A percentile compares a stretch with the other conserved stretches of the same genome.
phyloP scores from a whole-genome alignment of 1,140 invertebrate species.

The Drosophila seguyi region DNA sequence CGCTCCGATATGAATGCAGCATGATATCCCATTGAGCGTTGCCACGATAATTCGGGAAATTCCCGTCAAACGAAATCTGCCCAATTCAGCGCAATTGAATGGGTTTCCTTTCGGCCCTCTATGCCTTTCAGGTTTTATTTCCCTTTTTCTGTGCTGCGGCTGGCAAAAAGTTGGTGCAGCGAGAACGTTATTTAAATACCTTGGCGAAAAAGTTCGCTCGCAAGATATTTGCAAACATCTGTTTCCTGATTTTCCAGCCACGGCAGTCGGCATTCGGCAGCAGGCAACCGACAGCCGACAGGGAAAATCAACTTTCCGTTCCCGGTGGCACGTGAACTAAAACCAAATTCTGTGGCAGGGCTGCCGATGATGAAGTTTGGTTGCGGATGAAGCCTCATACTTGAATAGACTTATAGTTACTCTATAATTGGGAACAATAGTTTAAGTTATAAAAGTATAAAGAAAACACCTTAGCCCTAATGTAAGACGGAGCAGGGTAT shows the following conservation, averaged over 20 bases:
- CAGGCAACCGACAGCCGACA: conserved; percentile 13
- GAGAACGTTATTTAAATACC: conserved; percentile 78
- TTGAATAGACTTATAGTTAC: conserved; percentile 3
- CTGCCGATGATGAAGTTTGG: conserved; percentile 57
- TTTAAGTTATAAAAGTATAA: neutral
- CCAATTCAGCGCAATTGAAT: conserved; percentile 66
- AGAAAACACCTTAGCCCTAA: too few relatives aligned
- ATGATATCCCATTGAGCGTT: conserved; percentile 31
- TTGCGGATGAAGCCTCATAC: conserved; percentile 8
- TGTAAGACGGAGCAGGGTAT: too few relatives aligned
- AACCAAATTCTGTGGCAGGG: conserved; percentile 46
- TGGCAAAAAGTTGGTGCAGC: conserved; percentile 70
- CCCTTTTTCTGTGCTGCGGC: conserved; percentile 50
- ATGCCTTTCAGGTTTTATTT: conserved; percentile 21
- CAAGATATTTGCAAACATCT: conserved; percentile 83
- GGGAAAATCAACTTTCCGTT: conserved; percentile 58
- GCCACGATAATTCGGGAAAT: conserved; percentile 16
- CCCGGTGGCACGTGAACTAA: conserved; percentile 49
- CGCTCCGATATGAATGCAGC: conserved; percentile 24
- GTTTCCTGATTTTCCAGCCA: conserved; percentile 57
- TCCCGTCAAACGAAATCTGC: conserved; percentile 19
- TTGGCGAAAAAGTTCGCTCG: conserved; percentile 71
- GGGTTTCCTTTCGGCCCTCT: conserved; percentile 47
- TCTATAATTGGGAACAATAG: neutral
- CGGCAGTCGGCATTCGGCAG: conserved; percentile 8